Evolutionary conservation across 2,888 invertebrate genomes (phyloP), one percentile per base, ranked within the genome.

Genomic region (Tiliacea aurago): DNA sequence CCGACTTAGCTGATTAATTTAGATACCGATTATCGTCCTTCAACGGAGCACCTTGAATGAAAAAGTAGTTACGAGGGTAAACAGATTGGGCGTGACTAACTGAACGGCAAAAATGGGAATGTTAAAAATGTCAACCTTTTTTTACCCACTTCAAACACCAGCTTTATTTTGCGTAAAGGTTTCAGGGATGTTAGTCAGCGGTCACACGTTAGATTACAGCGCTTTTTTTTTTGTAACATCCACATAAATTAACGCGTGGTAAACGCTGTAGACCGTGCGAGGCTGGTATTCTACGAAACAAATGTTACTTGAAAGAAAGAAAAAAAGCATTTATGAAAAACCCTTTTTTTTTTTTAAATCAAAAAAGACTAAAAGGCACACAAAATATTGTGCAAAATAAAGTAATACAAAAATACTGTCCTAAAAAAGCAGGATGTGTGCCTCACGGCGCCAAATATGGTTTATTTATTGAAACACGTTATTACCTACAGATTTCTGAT

Each of bases 11-110:
- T 37, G 45, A 61, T 53, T 75, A 59, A 79, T 81, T 73, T 78
- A 81, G 82, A 82, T 82, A 81, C 73, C 41, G 41, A 37, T 4
- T 37, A 37, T 28, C 61, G 73, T 78, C 53, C 11, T 51, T 65
- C 59, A 23, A 66, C 13, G 49, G 58, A 53, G 13, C 23, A 58
- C 18, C n/a, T n/a, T 45, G 28, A 5, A 37, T 15, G 55, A 47
- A 62, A 64, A 55, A 51, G 55, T 28, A 65, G 51, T 70, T 55
- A 64, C 23, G 18, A 45, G 10, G 43, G 53, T 65, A 68, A 81
- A 71, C n/a, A 65, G 20, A 64, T 69, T 63, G 49, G 56, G 43
- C 71, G 71, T 74, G 81, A 65, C 70, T 28, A 66, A 41, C 23
- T 65, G 43, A 53, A 58, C 33, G 53, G 47, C 15, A 13, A 68